Conservation (phyloP, 2,888 invertebrate genomes). For the Chymomyza amoena region DNA sequence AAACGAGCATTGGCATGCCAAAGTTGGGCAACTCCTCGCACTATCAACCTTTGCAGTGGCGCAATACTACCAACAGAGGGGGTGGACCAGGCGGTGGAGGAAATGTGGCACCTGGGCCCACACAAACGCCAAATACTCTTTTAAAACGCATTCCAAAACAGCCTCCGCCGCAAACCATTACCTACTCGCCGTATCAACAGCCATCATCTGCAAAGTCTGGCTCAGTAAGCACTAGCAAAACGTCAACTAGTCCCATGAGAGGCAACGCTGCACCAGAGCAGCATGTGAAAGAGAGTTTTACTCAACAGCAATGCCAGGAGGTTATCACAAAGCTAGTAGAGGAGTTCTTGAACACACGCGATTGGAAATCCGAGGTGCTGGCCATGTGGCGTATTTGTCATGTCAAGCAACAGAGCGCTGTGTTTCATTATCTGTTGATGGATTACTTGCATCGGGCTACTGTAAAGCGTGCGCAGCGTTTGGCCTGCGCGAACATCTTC, state of each 20-base stretch:
- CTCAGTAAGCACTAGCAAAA: slow-evolving; percentile 15
- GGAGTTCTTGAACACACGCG: slow-evolving; percentile 50
- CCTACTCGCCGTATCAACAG: slow-evolving; percentile 38
- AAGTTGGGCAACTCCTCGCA: slow-evolving; percentile 63
- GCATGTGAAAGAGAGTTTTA: slow-evolving; percentile 13
- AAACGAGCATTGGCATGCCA: slow-evolving; percentile 52
- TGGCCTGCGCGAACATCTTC: slow-evolving; percentile 68
- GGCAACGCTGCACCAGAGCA: background rate
- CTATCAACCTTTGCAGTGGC: slow-evolving; percentile 58
- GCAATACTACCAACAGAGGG: slow-evolving; percentile 50
- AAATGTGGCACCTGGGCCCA: slow-evolving; percentile 18
- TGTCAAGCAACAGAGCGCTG: slow-evolving; percentile 52
- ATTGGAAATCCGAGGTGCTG: slow-evolving; percentile 60
- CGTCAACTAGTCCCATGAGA: background rate
- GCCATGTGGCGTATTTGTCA: slow-evolving; percentile 57
- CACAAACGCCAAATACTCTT: background rate
- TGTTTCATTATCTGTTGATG: slow-evolving; percentile 63
- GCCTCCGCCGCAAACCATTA: slow-evolving; percentile 32
- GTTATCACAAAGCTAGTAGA: slow-evolving; percentile 66
- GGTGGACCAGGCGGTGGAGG: slow-evolving; percentile 33
- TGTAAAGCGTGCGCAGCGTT: slow-evolving; percentile 58
- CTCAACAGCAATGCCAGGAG: slow-evolving; percentile 55
- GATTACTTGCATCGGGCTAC: slow-evolving; percentile 63
- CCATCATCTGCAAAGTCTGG: slow-evolving; percentile 5
- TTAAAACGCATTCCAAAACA: slow-evolving; percentile 9